A percentile compares a stretch with the other conserved stretches of the same genome.
These are phyloP conservation scores for Thymelicus sylvestris DNA, from an alignment of 2,888 invertebrate species.

Conservation along the genomic window DNA sequence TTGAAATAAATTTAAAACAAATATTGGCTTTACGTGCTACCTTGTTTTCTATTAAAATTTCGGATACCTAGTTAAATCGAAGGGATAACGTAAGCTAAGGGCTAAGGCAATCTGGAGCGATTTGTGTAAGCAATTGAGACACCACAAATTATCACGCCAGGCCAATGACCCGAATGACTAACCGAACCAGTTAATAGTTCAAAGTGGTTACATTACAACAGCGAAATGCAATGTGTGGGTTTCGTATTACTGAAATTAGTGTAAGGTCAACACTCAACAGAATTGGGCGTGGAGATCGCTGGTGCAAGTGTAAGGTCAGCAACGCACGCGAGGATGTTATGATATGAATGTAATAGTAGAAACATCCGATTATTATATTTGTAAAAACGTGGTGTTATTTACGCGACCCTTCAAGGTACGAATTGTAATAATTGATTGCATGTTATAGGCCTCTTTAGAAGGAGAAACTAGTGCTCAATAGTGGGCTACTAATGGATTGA, in stretches of 20 bases:
- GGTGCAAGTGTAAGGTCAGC: conserved; percentile 32
- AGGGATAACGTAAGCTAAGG: not conserved
- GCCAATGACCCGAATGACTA: conserved; percentile 25
- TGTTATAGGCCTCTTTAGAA: no score
- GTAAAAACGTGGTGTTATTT: not conserved
- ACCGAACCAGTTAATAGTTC: conserved; percentile 22
- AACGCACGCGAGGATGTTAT: conserved; percentile 32
- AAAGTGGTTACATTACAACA: conserved; percentile 16
- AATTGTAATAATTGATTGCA: no score
- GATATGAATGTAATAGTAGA: conserved; percentile 2
- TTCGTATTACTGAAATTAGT: conserved; percentile 21
- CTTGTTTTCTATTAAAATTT: no score
- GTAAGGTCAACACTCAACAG: conserved; percentile 20
- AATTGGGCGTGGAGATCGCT: conserved; percentile 14
- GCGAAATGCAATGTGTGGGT: conserved; percentile 6
- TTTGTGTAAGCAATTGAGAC: conserved; percentile 4
- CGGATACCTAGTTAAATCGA: not conserved
- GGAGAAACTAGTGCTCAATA: no score
- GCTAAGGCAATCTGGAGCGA: not conserved
- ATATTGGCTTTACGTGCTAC: no score
- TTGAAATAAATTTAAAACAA: no score
- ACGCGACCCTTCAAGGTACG: no score
- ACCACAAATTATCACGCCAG: conserved; percentile 1
- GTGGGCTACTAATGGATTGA: no score
- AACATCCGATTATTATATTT: conserved; percentile 24